Conservation (phyloP, 2,113 vertebrate species). For the Turdus rufiventris region DNA sequence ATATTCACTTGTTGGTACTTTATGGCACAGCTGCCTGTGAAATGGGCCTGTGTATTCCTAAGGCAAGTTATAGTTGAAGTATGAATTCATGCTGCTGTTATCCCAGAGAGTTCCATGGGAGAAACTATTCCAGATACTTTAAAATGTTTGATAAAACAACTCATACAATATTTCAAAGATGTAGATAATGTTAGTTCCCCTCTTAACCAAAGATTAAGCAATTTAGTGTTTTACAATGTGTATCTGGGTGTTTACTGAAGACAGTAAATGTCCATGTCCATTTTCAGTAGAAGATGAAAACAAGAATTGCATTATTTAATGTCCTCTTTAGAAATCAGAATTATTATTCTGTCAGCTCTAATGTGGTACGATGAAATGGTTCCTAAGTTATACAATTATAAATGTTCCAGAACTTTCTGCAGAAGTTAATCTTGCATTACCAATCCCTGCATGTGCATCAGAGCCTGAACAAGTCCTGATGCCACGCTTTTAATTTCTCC, state of each 20-base stretch:
- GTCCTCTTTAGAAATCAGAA: neutral
- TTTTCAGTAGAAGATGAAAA: neutral
- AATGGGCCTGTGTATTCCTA: neutral
- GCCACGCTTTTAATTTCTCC: neutral
- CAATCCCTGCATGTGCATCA: neutral
- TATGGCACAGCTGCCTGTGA: neutral
- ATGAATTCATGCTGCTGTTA: neutral
- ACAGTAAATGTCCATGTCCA: neutral
- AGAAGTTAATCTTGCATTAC: neutral
- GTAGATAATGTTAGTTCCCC: neutral
- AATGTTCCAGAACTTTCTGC: neutral
- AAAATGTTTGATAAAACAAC: neutral
- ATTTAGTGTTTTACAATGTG: neutral
- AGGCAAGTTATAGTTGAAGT: neutral
- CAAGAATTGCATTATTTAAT: neutral
- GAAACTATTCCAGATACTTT: neutral
- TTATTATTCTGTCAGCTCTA: neutral
- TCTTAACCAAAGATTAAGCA: neutral
- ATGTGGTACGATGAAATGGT: neutral
- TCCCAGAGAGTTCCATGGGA: neutral
- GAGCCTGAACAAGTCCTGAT: neutral
- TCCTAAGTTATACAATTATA: neutral
- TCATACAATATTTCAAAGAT: neutral
- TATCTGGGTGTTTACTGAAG: neutral
- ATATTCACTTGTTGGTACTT: neutral